Evolutionary conservation across 2,888 invertebrate species (phyloP), one percentile per base, ranked within the genome.

Genomic region (Drosophila parthenogenetica): DNA sequence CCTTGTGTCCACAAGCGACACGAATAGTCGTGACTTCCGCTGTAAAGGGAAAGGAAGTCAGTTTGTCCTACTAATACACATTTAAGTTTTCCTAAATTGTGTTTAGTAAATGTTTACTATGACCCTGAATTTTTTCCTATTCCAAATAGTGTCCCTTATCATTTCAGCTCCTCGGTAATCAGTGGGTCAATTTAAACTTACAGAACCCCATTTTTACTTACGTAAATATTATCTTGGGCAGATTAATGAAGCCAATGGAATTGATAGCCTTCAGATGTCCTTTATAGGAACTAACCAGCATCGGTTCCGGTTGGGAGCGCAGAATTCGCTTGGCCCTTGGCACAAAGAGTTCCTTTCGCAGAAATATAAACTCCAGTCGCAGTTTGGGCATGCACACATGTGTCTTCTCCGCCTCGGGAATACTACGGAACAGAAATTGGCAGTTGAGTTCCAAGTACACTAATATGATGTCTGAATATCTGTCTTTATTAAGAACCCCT

Each of bases 1-100:
- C 94, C 94, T 63, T 96, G 90, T 0, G 95, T 95, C 96, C 96
- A 97, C 90, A 96, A 92, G 59, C 96, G 94, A 65, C 95, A 95
- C 50, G 95, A 95, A 89, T 94, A 95, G 92, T 96, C 96, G 60
- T 94, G 93, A 78, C 96, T 95, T 71, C 95, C 93, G 81, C 95
- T 95, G 13, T 10, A 45, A 4, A 22, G 11, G 2, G 7, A 53
- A 16, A 17, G 13, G 8, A 1, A 13, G 10, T 13, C 8, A 17
- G 3, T 4, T 16, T 3, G 11, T 10, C 25, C 3, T 22, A 22
- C 22, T 3, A 22, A 22, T 22, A 25, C 1, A 7, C 1, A 8
- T 8, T 8, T 8, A 29, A 29, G 8, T 8, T 29, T 29, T 29
- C 25, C 25, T 29, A 29, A 29, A 29, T 8, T 29, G 29, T 1